A percentile compares a stretch with the other conserved stretches of the same genome.
Conservation (phyloP, 2,113 vertebrate genomes). For the Gracilinanus agilis region DNA sequence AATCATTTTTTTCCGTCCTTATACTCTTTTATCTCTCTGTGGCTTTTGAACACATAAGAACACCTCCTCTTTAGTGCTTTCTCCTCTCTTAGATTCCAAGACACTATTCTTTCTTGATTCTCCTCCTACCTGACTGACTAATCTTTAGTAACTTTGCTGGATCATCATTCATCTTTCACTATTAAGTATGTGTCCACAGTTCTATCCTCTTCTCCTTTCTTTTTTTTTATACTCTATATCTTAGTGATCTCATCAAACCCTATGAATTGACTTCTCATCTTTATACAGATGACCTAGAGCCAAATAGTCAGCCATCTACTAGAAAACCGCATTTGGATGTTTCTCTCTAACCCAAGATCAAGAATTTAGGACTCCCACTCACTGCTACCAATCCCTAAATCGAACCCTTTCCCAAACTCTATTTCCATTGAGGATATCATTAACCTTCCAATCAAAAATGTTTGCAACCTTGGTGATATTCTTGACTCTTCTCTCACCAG, state of each 20-base stretch:
- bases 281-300: neutral
- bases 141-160: neutral
- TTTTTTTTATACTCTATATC: too few species aligned
- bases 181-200: neutral
- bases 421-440: neutral
- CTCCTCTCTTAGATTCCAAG: neutral
- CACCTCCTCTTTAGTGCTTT: neutral
- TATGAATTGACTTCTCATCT: neutral
- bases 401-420: neutral
- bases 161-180: neutral
- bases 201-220: neutral
- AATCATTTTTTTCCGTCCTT: neutral
- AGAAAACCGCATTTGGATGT: neutral
- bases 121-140: neutral
- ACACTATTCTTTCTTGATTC: neutral
- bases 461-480: neutral
- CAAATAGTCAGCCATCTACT: too few species aligned
- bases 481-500: neutral
- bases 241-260: neutral
- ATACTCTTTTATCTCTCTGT: neutral
- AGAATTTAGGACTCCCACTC: neutral
- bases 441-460: too few species aligned
- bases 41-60: neutral
- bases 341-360: neutral
- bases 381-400: neutral